Evolutionary conservation across 2,888 invertebrate genomes (phyloP).

Genomic region (Orthosia gothica): DNA sequence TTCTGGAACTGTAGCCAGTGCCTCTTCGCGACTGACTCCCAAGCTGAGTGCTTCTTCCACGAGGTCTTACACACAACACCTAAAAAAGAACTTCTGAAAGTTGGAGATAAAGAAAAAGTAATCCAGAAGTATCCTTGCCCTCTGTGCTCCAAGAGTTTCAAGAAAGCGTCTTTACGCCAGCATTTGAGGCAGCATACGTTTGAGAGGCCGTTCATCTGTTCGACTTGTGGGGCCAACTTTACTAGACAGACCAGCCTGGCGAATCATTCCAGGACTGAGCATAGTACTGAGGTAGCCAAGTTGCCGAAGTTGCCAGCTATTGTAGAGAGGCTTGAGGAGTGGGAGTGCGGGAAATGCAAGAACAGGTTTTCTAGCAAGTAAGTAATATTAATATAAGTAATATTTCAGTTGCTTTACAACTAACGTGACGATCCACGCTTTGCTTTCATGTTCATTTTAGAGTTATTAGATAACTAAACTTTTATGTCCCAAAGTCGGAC

Average conservation of each 20-base stretch:
- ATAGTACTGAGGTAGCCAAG: constrained; percentile 76
- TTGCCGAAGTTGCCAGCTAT: constrained; percentile 62
- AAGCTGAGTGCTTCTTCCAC: constrained; percentile 94
- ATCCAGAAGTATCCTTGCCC: constrained; percentile 93
- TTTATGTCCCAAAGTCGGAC: neutral
- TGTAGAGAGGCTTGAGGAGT: constrained; percentile 68
- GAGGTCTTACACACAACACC: constrained; percentile 93
- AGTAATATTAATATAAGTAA: too few species aligned
- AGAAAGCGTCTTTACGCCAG: constrained; percentile 93
- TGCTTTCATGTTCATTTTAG: neutral
- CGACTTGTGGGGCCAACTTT: constrained; percentile 92
- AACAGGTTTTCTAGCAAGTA: constrained; percentile 79
- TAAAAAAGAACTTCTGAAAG: constrained; percentile 73
- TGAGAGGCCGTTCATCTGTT: constrained; percentile 94
- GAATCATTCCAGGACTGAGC: constrained; percentile 92
- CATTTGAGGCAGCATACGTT: constrained; percentile 95
- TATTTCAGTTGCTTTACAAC: neutral
- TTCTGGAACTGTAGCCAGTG: constrained; percentile 92
- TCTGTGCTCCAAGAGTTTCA: constrained; percentile 92
- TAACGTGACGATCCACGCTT: neutral
- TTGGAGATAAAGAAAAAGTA: constrained; percentile 74
- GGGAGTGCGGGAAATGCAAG: constrained; percentile 76
- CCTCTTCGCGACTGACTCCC: constrained; percentile 92
- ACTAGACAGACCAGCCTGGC: constrained; percentile 93
- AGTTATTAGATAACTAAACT: neutral